Base-by-base conservation (phyloP, 2,888 invertebrate species). In the Pedicia rivosa region DNA sequence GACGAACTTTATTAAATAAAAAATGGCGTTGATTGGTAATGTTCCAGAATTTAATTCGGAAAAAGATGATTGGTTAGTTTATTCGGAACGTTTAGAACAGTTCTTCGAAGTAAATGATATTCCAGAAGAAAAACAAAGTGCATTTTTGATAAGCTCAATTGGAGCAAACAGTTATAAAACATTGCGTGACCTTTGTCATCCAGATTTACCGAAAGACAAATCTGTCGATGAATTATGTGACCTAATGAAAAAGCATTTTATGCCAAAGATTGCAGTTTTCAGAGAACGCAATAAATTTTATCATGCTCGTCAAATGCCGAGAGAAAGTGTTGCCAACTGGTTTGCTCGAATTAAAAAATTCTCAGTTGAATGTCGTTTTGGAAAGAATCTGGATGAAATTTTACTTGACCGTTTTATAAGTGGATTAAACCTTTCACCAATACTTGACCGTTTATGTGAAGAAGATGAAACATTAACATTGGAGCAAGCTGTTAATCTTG, bases 301-400 rank as follows among this genome's bases (percentile, higher is more conserved):
- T 28, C 40, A 44, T 13, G 44, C 42, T n/a, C 36, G 35, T 29
- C 45, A 49, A 42, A 32, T 32, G 12, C 29, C 36, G 10, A 26
- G 29, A 17, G 45, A 47, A 36, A 35, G 40, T 2, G 39, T 45
- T 7, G 42, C 30, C 7, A 38, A 43, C 22, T 48, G 42, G 40
- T 45, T 43, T 38, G 45, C 43, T 10, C 17, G 46, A 19, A 37
- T 48, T 3, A 43, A 44, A 27, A 45, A 40, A 29, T 34, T 43
- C 12, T 42, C 46, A 17, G 42, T 44, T 10, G 42, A 43, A 36
- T 49, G 49, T 38, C 42, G 46, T 37, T 48, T 48, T 37, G 44
- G 42, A 16, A 33, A 34, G 15, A 29, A 20, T 15, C 26, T 40
- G n/a, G 40, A 40, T 27, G 16, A 15, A 2, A 24, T 37, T 24